Evolutionary conservation across 2,888 invertebrate species (phyloP).

Genomic region (Lycocerus yunnanus): DNA sequence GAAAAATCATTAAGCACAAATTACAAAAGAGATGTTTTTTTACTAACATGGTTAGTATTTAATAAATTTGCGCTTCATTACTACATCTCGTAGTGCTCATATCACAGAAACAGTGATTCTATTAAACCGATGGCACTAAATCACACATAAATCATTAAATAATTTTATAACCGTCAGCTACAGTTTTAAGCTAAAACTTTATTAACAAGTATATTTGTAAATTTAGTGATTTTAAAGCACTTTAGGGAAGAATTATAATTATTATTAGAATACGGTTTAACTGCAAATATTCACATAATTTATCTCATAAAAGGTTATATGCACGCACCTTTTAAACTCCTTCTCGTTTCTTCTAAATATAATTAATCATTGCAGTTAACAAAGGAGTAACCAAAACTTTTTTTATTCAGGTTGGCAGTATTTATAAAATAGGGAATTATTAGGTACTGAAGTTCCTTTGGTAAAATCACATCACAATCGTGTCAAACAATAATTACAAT

Average conservation of each 20-base stretch:
- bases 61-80: constrained; percentile 20
- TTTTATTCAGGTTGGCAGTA: constrained; percentile 49
- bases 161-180: constrained; percentile 30
- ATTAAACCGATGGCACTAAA: constrained; percentile 38
- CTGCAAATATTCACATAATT: constrained; percentile 18
- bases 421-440: constrained; percentile 41
- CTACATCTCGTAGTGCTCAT: constrained; percentile 39
- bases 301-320: neutral
- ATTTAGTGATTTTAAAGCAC: constrained; percentile 55
- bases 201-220: constrained; percentile 37
- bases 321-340: constrained; percentile 8
- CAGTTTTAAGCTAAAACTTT: constrained; percentile 30
- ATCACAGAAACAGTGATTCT: constrained; percentile 50
- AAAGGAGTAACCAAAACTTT: constrained; percentile 34
- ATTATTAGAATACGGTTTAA: constrained; percentile 44
- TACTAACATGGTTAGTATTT: constrained; percentile 23
- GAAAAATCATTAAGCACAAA: constrained; percentile 25
- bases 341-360: constrained; percentile 10
- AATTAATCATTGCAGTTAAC: constrained; percentile 24
- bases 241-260: constrained; percentile 57
- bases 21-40: constrained; percentile 16
- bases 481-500: constrained; percentile 9
- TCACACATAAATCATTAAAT: constrained; percentile 31
- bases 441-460: constrained; percentile 12
- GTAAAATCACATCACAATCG: constrained; percentile 14